Evolutionary conservation across 1,140 invertebrate species (phyloP), one percentile per base, ranked within the genome.

Genomic region (Meloidogyne hapla): DNA sequence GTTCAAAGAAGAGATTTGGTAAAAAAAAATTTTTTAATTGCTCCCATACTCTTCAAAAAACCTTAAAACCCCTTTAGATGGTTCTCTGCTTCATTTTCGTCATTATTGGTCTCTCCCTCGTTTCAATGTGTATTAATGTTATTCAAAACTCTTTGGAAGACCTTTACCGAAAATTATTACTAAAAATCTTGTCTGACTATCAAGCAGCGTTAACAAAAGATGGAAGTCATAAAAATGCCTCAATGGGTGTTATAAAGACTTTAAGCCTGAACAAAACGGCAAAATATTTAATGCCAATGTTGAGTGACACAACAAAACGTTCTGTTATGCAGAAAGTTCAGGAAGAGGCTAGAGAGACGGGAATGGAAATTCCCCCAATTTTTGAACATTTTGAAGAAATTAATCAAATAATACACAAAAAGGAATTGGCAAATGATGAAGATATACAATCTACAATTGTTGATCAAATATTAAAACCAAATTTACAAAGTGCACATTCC

Each of bases 231-330:
- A 79, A 79, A 71, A 81, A 80, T 21, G 85, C 85, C 6, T 86
- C 86, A 15, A 80, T 87, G n/a, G 85, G 85, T 26, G 81, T 86
- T 79, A 87, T 86, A 81, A 81, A 83, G 75, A 77, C 80, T 69
- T 86, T 83, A 81, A 85, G 86, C 26, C 81, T 72, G 23, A 86
- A 79, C 69, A 79, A 78, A 63, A 75, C 84, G 21, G 85, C 85
- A 10, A 87, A 85, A 76, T 78, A 79, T 68, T 75, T 87, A 23
- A 77, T 86, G 80, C 85, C 84, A 63, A 70, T 83, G 45, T n/a
- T 76, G 28, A 81, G 86, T 75, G 83, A 81, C 26, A 77, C 85
- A 26, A 84, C 81, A 33, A 76, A 77, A 45, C 79, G 77, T 45
- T 68, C 73, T 42, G 85, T 86, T n/a, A 83, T 87, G 86, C 77